Base-by-base conservation (phyloP, 2,888 invertebrate species). In the Netelia melanura region DNA sequence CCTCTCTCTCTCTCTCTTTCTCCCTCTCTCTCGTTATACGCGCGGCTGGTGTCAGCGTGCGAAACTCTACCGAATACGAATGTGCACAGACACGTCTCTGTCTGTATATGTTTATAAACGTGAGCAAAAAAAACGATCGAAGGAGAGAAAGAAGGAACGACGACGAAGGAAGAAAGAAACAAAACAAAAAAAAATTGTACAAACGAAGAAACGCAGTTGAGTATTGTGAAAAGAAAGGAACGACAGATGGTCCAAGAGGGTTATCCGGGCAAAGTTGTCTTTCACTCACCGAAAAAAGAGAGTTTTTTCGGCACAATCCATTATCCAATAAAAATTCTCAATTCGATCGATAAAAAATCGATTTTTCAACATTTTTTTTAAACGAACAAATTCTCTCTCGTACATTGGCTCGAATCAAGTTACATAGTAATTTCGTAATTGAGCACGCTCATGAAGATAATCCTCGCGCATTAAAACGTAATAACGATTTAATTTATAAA, bases 41-140 rank as follows among this genome's bases (percentile, higher is more conserved):
- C 68, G 70, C 48, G 67, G 71, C 65, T 83, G 80, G 64, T 77
- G 87, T 81, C 86, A 83, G 84, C 84, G 84, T 88, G 87, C 87
- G 88, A 88, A 89, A 87, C 84, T 71, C 77, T 84, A 88, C 81
- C 82, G 44, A 14, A 17, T 48, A 77, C 67, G 56, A 58, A 58
- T 67, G 56, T 58, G 58, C 17, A 21, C 58, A 9, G 10, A 21
- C 21, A 23, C 54, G 54, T 14, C n/a, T 54, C 17, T 8, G 30
- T 2, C 38, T 6, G 52, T 52, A 52, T 65, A 21, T 52, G 38
- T 65, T 52, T 75, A 64, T 68, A 76, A 76, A 68, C 58, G 43
- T 44, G 65, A 74, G 77, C 62, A 58, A 81, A 82, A 82, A 87
- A 54, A 67, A 80, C 17, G n/a, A 71, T n/a, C 48, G 44, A 61